A percentile compares a stretch with the other conserved stretches of the same genome.
phyloP scores from a whole-genome alignment of 1,140 invertebrate genomes.

The Ooceraea biroi region DNA sequence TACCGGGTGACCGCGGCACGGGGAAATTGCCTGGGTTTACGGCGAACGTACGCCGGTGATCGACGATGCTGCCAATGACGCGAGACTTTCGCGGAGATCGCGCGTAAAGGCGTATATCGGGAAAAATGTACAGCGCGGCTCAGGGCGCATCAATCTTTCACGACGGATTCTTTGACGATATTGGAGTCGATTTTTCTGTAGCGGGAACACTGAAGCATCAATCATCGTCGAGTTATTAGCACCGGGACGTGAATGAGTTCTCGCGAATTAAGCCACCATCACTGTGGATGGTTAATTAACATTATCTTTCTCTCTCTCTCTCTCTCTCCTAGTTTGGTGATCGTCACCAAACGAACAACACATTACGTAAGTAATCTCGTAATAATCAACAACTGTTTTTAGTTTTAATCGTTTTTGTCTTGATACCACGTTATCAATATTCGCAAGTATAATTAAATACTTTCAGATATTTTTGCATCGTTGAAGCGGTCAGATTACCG shows the following conservation, averaged over 20 bases:
- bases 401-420: too few species aligned
- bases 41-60: constrained; percentile 26
- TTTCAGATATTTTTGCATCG: not conserved
- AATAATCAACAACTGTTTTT: not conserved
- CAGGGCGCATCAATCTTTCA: constrained; percentile 47
- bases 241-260: not conserved
- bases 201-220: constrained; percentile 30
- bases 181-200: constrained; percentile 35
- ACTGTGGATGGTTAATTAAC: not conserved
- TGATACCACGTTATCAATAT: too few species aligned
- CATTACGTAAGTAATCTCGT: not conserved
- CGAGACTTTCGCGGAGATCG: constrained; percentile 28
- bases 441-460: not conserved
- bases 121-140: constrained; percentile 8
- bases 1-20: constrained; percentile 67
- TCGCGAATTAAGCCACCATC: not conserved
- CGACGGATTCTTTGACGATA: constrained; percentile 40
- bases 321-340: not conserved
- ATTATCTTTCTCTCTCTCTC: too few species aligned
- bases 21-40: constrained; percentile 61
- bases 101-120: constrained; percentile 5
- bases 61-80: constrained; percentile 31
- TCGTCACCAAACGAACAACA: not conserved
- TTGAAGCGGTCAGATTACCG: not conserved
- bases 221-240: constrained; percentile 51